Evolutionary conservation across 2,797 vertebrate species (phyloP), one percentile per base, ranked within the genome.

Genomic region (Anguilla pacifica): DNA sequence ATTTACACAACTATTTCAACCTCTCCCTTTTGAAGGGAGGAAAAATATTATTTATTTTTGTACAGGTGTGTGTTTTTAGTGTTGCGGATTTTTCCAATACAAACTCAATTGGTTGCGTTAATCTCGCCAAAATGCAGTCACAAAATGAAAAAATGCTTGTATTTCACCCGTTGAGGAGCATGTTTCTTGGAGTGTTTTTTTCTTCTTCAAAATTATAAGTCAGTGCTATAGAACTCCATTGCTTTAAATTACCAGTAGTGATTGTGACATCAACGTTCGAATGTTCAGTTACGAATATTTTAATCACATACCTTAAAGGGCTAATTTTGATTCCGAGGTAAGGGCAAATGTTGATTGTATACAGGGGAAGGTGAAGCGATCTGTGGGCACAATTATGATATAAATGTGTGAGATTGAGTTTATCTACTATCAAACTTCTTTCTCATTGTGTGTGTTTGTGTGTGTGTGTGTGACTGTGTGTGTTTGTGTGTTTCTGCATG

Each of bases 401-500:
- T 55, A 35, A 39, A 11, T 55, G 35, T 77, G 64, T 88, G 83
- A 72, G 35, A 53, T 31, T 74, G 49, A n/a, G 59, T 83, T 61
- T 25, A 67, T 86, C 79, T 77, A 3, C 35, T 87, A 74, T 74
- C 9, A 74, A 35, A 79, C 17, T 81, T 39, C 46, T 53, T 53
- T 53, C 51, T 53, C 6, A 7, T 43, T 82, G 86, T 39, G 31
- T 13, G 51, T 31, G 11, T 19, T 91, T 93, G 90, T 87, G 89
- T 89, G 72, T 87, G 86, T 35, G 70, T 82, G 35, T 83, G 22
- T 79, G 25, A 64, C n/a, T 90, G 90, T 39, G 90, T 92, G 93
- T 90, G 88, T 55, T 15, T 72, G 46, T 28, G 86, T 84, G 87
- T 91, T n/a, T n/a, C n/a, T n/a, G n/a, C n/a, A n/a, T 93, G 90